phyloP scores from a whole-genome alignment of 2,888 invertebrate genomes.

The Scaptomyza parva region DNA sequence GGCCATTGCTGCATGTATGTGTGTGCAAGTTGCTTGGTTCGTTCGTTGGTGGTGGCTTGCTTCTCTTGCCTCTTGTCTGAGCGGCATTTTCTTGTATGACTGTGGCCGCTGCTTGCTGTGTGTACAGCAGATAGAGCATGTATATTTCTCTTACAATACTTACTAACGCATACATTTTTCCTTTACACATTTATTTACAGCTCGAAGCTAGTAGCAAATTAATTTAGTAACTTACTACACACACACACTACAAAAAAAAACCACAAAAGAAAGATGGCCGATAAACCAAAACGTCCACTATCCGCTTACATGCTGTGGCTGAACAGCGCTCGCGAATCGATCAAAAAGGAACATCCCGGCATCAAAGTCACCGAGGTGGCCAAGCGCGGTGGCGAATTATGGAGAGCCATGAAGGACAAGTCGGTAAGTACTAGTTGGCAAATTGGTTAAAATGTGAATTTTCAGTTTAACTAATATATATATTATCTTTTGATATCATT shows the following conservation, averaged over 20 bases:
- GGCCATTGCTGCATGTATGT: slow-evolving; percentile 40
- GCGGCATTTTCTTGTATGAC: slow-evolving; percentile 12
- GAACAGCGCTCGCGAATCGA: slow-evolving; percentile 93
- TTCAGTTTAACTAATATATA: not conserved
- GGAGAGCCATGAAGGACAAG: slow-evolving; percentile 96
- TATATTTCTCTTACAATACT: slow-evolving; percentile 11
- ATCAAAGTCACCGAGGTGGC: slow-evolving; percentile 96
- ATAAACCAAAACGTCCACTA: slow-evolving; percentile 96
- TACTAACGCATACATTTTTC: slow-evolving; percentile 23
- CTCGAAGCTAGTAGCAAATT: slow-evolving; percentile 58
- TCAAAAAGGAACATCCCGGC: slow-evolving; percentile 96
- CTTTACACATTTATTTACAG: slow-evolving; percentile 45
- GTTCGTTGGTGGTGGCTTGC: slow-evolving; percentile 52
- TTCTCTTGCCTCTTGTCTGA: slow-evolving; percentile 36
- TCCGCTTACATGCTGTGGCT: slow-evolving; percentile 98
- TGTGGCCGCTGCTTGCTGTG: slow-evolving; percentile 13
- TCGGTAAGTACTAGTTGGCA: slow-evolving; percentile 86
- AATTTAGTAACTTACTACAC: slow-evolving; percentile 59
- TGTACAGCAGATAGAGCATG: slow-evolving; percentile 2
- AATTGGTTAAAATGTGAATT: not conserved
- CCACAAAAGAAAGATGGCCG: slow-evolving; percentile 88
- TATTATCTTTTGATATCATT: slow-evolving; percentile 3
- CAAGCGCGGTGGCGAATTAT: slow-evolving; percentile 97
- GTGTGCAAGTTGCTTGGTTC: slow-evolving; percentile 6
- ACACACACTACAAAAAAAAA: slow-evolving; percentile 28